A percentile compares a stretch with the other conserved stretches of the same genome.
Evolutionary conservation across 1,140 invertebrate genomes (phyloP).

Genomic region (Drosophila sechellia): DNA sequence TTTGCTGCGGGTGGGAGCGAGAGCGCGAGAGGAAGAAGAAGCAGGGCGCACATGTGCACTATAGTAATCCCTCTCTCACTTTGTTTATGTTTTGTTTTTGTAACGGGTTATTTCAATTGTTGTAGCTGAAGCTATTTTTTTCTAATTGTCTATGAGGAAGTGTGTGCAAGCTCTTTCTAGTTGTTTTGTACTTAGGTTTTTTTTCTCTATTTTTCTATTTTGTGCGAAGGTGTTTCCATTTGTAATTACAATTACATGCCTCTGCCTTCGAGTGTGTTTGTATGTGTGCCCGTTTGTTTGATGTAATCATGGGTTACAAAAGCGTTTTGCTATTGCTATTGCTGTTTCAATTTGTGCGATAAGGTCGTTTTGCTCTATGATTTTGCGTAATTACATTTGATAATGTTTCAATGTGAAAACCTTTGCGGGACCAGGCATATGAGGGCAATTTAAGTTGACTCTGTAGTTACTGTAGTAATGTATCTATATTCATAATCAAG

Average conservation of each 20-base stretch:
- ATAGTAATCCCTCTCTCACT: constrained; percentile 26
- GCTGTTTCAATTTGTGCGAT: constrained; percentile 70
- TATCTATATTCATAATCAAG: neutral
- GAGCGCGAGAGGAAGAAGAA: constrained; percentile 6
- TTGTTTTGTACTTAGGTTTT: constrained; percentile 18
- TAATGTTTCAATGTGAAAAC: constrained; percentile 72
- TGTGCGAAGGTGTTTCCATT: constrained; percentile 69
- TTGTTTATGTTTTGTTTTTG: constrained; percentile 62
- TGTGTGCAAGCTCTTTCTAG: constrained; percentile 52
- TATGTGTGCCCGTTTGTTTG: constrained; percentile 26
- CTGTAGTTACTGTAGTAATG: neutral
- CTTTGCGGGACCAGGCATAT: constrained; percentile 11
- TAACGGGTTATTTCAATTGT: constrained; percentile 59
- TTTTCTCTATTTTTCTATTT: constrained; percentile 57
- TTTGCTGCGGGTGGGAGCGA: constrained; percentile 5
- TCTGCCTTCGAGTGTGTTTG: constrained; percentile 6
- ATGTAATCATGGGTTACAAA: constrained; percentile 78
- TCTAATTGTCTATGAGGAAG: constrained; percentile 58
- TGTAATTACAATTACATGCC: constrained; percentile 56
- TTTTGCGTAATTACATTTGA: constrained; percentile 80
- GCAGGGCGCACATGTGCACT: constrained; percentile 42
- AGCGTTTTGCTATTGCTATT: constrained; percentile 64
- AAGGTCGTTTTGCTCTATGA: constrained; percentile 78
- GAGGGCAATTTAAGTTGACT: constrained; percentile 8
- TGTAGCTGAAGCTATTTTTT: constrained; percentile 13